Base-by-base conservation (phyloP, 1,140 invertebrate genomes). In the Megalopta genalis region DNA sequence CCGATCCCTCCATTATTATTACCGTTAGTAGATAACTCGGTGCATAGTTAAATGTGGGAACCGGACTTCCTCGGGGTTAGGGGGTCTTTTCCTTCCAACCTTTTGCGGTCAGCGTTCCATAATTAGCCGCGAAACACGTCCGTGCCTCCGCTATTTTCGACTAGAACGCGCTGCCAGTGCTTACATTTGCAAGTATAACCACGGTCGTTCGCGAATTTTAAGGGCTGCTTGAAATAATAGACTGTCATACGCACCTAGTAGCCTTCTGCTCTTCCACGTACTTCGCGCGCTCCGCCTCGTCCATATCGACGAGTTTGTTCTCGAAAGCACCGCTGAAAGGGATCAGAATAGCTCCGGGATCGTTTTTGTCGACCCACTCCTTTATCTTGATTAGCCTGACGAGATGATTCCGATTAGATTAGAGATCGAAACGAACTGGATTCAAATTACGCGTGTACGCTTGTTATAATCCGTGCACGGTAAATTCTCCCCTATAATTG, bases 351-450 rank as follows among this genome's bases (percentile, higher is more conserved):
- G 98, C 96, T 16, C 99, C 98, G 0, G 98, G 96, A 93, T 99
- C 99, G 91, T 99, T 96, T 87, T 97, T 97, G 91, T 99, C 99
- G 80, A 99, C 97, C 98, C 98, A 99, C 93, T 99, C 98, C 91
- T 99, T 99, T 85, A 99, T 98, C 93, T 99, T 99, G 16, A 97
- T 94, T 89, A 99, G 95, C 98, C 98, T 99, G 87, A 7, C 59
- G 10, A 42, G n/a, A 21, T 16, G n/a, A 54, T 57, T 3, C 21
- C n/a, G 37, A 23, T 39, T 64, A 42, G 9, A 5, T 39, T 9
- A 1, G 18, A n/a, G 18, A 49, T 63, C 9, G 7, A 14, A 59
- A 57, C 16, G 23, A 21, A 32, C 32, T 32, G 32, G 32, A 32
- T 32, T 32, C 4, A 32, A 32, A 32, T 32, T 32, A 2, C 32